Conservation (phyloP, 1,140 invertebrate species). For the Pachypeltis micranthus region DNA sequence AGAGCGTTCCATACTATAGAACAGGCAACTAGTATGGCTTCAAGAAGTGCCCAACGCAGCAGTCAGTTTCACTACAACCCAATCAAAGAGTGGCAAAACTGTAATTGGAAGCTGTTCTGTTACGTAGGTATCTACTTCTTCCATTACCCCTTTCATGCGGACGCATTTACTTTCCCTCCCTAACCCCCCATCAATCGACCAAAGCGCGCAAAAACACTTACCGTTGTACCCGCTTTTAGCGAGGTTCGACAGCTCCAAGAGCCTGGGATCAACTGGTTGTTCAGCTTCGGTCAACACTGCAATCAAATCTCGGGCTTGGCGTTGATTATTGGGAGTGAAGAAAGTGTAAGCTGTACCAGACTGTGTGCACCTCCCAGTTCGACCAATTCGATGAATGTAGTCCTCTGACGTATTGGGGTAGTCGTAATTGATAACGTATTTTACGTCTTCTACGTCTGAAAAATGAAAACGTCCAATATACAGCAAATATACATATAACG, state of each 20-base stretch:
- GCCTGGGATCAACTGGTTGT: conserved; percentile 70
- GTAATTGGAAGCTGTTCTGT: neutral
- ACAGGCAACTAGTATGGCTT: too few species aligned
- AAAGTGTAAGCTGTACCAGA: conserved; percentile 98
- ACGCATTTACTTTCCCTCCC: too few species aligned
- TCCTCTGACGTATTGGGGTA: conserved; percentile 98
- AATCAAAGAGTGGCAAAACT: too few species aligned
- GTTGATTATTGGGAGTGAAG: conserved; percentile 85
- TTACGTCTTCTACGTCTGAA: conserved; percentile 98
- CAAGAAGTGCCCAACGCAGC: too few species aligned
- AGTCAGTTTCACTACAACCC: too few species aligned
- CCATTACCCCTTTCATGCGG: too few species aligned
- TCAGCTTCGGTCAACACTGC: conserved; percentile 89
- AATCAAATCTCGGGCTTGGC: conserved; percentile 85
- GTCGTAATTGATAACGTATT: conserved; percentile 99
- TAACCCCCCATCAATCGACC: too few species aligned
- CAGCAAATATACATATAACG: too few species aligned
- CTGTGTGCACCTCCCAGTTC: conserved; percentile 88
- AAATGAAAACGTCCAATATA: too few species aligned
- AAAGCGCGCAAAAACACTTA: conserved; percentile 12
- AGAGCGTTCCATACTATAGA: too few species aligned
- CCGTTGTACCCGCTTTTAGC: conserved; percentile 25
- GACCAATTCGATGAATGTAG: conserved; percentile 98
- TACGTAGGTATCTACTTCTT: neutral
- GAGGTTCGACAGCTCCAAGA: conserved; percentile 45